A percentile compares a stretch with the other conserved stretches of the same genome.
Evolutionary conservation across 1,140 invertebrate genomes (phyloP).

Genomic region (Geopemphigus sp.): DNA sequence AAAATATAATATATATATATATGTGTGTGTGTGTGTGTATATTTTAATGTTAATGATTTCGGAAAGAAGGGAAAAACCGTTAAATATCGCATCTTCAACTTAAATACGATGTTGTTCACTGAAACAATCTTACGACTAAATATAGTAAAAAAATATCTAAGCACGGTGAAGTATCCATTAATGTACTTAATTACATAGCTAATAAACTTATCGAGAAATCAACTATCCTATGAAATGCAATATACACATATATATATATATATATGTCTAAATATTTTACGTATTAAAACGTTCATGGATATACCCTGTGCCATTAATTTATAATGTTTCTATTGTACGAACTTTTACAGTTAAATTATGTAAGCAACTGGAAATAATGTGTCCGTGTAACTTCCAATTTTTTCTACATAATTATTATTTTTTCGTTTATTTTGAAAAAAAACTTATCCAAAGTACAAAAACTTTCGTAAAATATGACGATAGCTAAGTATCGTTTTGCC

Average conservation of each 20-base stretch:
- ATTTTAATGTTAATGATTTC: background rate
- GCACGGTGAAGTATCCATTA: no score
- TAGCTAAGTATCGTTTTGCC: slow-evolving; percentile 19
- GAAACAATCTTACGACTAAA: no score
- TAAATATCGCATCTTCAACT: background rate
- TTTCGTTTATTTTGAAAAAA: no score
- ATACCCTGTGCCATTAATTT: background rate
- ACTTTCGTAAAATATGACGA: slow-evolving; percentile 18
- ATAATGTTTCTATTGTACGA: no score
- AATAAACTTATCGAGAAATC: no score
- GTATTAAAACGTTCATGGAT: background rate
- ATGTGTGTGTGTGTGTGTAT: background rate
- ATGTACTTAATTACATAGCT: no score
- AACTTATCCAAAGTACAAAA: background rate
- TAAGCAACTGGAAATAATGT: slow-evolving; percentile 6
- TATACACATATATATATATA: background rate
- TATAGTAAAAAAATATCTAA: no score
- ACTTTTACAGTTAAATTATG: background rate
- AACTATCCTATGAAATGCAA: no score
- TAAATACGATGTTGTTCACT: no score
- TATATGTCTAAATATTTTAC: background rate
- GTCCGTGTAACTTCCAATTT: background rate
- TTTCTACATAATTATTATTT: background rate
- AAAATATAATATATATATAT: background rate
- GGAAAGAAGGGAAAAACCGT: background rate